A percentile compares a stretch with the other conserved stretches of the same genome.
Evolutionary conservation across 2,797 vertebrate genomes (phyloP).

Genomic region (Acipenser oxyrinchus): DNA sequence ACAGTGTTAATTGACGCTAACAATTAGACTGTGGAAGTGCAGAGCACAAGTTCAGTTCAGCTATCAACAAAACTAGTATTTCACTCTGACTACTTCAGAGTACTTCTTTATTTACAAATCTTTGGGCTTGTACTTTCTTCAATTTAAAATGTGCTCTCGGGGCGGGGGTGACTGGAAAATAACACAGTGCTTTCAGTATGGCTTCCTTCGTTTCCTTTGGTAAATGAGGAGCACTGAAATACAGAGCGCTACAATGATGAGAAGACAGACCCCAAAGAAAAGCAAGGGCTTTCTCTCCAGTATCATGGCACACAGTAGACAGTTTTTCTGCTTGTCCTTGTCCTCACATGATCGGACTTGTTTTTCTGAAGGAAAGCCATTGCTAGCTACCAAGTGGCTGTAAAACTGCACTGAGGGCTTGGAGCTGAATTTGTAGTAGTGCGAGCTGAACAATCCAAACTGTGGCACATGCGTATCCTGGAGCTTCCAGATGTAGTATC

Average conservation of each 20-base stretch:
- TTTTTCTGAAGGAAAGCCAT: constrained; percentile 57
- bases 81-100: too few species aligned
- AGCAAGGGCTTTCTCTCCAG: constrained; percentile 68
- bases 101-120: too few species aligned
- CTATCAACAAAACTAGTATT: too few species aligned
- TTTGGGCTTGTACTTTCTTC: too few species aligned
- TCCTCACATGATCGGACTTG: constrained; percentile 37
- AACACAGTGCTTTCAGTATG: constrained; percentile 16
- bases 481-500: constrained; percentile 83
- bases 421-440: constrained; percentile 61
- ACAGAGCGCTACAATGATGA: constrained; percentile 60
- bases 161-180: too few species aligned
- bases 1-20: too few species aligned
- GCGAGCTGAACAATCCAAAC: constrained; percentile 79
- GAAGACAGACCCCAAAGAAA: constrained; percentile 73
- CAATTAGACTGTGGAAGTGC: too few species aligned
- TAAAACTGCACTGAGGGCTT: constrained; percentile 74
- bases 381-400: constrained; percentile 59
- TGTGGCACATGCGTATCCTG: constrained; percentile 70
- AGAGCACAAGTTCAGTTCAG: too few species aligned
- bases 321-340: constrained; percentile 28
- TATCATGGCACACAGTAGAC: constrained; percentile 58
- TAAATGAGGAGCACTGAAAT: constrained; percentile 52
- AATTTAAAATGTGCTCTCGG: too few species aligned
- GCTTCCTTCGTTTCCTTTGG: constrained; percentile 59